Percentiles rank a stretch among this genome's conserved stretches.
Conservation (phyloP, 2,888 invertebrate species). For the Nematopogon swammerdamellus region DNA sequence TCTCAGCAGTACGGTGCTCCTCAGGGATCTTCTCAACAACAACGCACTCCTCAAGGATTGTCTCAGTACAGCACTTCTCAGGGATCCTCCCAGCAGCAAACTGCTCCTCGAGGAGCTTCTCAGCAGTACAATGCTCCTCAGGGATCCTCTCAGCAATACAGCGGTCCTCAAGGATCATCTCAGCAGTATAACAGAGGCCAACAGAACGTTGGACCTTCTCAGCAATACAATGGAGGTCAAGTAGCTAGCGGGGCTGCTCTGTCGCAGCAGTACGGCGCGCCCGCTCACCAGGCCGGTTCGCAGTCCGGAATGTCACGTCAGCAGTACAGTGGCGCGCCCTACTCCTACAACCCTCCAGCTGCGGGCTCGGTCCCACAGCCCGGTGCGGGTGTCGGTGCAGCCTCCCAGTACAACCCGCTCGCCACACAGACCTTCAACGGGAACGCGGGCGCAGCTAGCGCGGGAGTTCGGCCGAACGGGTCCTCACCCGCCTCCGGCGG, state of each 20-base stretch:
- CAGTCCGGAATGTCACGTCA: constrained; percentile 3
- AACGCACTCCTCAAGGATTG: not conserved
- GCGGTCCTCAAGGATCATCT: not conserved
- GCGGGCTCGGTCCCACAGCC: too few relatives aligned
- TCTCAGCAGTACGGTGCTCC: not conserved
- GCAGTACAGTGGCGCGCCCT: constrained; percentile 16
- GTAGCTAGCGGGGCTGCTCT: not conserved
- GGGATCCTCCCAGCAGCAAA: not conserved
- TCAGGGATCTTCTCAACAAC: not conserved
- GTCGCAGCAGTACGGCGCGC: too few relatives aligned
- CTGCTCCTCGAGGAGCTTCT: constrained; percentile 1
- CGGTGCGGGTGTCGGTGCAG: too few relatives aligned
- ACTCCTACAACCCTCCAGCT: constrained; percentile 2
- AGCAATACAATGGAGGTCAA: not conserved
- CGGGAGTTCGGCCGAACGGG: too few relatives aligned
- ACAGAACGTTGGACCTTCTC: not conserved
- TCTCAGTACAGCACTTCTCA: not conserved
- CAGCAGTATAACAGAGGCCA: not conserved
- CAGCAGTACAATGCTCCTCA: not conserved
- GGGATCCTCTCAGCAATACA: not conserved
- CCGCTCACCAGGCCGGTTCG: too few relatives aligned
- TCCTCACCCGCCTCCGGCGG: constrained; percentile 10
- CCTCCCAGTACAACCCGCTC: too few relatives aligned
- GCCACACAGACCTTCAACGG: too few relatives aligned
- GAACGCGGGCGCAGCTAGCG: too few relatives aligned